phyloP scores from a whole-genome alignment of 2,797 vertebrate genomes.

The Triplophysa yarkandensis region DNA sequence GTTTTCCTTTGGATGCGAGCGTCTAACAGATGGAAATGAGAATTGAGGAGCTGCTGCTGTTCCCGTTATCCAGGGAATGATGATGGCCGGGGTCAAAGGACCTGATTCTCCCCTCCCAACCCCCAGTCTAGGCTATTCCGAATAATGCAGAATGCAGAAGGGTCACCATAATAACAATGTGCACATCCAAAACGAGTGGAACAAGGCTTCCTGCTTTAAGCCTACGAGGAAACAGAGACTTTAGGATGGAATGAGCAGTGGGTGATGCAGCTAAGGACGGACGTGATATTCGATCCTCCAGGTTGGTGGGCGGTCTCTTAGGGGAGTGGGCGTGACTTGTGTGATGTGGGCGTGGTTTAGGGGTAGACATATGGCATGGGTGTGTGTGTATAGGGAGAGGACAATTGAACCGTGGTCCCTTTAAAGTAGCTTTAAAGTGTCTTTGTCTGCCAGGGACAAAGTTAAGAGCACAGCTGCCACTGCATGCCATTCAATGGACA shows the following conservation, averaged over 20 bases:
- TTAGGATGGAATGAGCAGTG: constrained; percentile 40
- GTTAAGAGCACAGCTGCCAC: constrained; percentile 56
- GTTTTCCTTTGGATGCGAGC: constrained; percentile 24
- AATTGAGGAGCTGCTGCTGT: constrained; percentile 40
- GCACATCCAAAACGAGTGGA: constrained; percentile 7
- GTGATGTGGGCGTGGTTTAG: constrained; percentile 63
- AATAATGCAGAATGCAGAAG: constrained; percentile 37
- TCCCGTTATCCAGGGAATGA: constrained; percentile 30
- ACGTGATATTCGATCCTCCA: constrained; percentile 75
- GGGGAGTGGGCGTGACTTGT: too few species aligned
- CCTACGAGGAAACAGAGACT: constrained; percentile 3
- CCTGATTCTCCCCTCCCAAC: constrained; percentile 46
- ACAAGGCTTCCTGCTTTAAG: constrained; percentile 10
- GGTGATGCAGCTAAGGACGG: constrained; percentile 60
- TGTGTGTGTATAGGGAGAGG: constrained; percentile 50
- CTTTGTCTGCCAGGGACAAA: constrained; percentile 56
- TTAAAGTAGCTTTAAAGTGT: constrained; percentile 53
- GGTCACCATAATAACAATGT: constrained; percentile 43
- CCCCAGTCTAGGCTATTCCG: constrained; percentile 50
- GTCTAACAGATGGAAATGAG: constrained; percentile 41
- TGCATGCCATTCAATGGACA: constrained; percentile 14
- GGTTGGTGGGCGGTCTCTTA: constrained; percentile 73
- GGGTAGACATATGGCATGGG: constrained; percentile 56
- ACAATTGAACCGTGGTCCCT: constrained; percentile 55
- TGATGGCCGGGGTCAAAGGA: constrained; percentile 57